A percentile compares a stretch with the other conserved stretches of the same genome.
Evolutionary conservation across 2,888 invertebrate genomes (phyloP).

Genomic region (Panorpa germanica): DNA sequence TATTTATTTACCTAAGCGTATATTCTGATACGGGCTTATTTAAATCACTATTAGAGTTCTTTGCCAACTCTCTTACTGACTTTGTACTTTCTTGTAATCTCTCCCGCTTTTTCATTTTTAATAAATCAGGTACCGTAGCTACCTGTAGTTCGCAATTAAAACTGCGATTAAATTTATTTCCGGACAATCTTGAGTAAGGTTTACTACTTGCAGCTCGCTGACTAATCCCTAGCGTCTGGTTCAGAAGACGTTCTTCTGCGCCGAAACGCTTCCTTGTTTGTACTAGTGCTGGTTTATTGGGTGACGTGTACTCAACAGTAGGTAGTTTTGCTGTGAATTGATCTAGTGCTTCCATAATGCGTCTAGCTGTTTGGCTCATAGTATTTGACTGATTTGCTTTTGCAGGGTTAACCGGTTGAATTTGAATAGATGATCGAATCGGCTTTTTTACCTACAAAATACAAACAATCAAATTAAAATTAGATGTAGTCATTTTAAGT

Average conservation of each 20-base stretch:
- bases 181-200: too few species aligned
- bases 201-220: slow-evolving; percentile 17
- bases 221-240: slow-evolving; percentile 16
- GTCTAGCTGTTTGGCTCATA: slow-evolving; percentile 55
- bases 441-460: too few species aligned
- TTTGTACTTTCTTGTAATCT: slow-evolving; percentile 36
- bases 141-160: slow-evolving; percentile 33
- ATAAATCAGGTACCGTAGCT: slow-evolving; percentile 40
- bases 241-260: slow-evolving; percentile 16
- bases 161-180: too few species aligned
- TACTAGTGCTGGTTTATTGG: slow-evolving; percentile 12
- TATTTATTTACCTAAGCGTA: too few species aligned
- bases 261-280: slow-evolving; percentile 15
- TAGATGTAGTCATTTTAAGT: too few species aligned
- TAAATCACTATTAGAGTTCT: slow-evolving; percentile 21
- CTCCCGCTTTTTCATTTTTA: slow-evolving; percentile 38
- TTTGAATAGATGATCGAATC: too few species aligned
- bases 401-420: too few species aligned
- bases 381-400: too few species aligned
- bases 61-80: slow-evolving; percentile 32
- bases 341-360: slow-evolving; percentile 62
- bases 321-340: slow-evolving; percentile 68
- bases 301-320: slow-evolving; percentile 16
- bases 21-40: slow-evolving; percentile 15
- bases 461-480: too few species aligned